These are phyloP conservation scores for Larimichthys crocea DNA, from an alignment of 2,113 vertebrate genomes.

Conservation along the genomic window DNA sequence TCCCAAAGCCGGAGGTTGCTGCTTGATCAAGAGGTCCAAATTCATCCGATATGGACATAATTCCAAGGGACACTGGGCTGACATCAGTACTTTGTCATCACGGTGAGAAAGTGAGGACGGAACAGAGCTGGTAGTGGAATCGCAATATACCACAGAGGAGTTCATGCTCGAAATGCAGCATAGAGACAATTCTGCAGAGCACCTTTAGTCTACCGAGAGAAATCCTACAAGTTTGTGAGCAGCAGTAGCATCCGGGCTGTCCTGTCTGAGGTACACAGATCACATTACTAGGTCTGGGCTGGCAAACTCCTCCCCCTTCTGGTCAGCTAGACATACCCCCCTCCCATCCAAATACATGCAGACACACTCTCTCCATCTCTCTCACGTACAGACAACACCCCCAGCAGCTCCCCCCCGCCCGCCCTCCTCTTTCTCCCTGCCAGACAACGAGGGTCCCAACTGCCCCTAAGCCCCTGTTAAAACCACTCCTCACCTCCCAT, in stretches of 20 bases:
- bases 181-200: not conserved
- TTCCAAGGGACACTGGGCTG: not conserved
- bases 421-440: constrained; percentile 43
- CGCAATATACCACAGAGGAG: constrained; percentile 5
- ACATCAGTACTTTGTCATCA: not conserved
- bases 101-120: not conserved
- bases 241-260: constrained; percentile 1
- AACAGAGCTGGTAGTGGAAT: not conserved
- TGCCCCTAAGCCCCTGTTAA: constrained; percentile 74
- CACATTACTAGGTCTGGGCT: constrained; percentile 32
- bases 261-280: constrained; percentile 33
- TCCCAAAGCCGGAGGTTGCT: too few species aligned
- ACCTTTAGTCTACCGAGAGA: not conserved
- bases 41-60: not conserved
- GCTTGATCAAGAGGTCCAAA: not conserved
- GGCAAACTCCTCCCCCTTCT: constrained; percentile 70
- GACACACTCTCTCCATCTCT: constrained; percentile 41
- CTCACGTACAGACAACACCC: constrained; percentile 31
- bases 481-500: constrained; percentile 82
- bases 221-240: not conserved
- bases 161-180: not conserved
- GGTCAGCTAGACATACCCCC: constrained; percentile 58
- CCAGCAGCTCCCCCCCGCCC: constrained; percentile 10
- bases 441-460: constrained; percentile 69
- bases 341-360: constrained; percentile 40